phyloP scores from a whole-genome alignment of 2,888 invertebrate genomes.

The Salticus scenicus region DNA sequence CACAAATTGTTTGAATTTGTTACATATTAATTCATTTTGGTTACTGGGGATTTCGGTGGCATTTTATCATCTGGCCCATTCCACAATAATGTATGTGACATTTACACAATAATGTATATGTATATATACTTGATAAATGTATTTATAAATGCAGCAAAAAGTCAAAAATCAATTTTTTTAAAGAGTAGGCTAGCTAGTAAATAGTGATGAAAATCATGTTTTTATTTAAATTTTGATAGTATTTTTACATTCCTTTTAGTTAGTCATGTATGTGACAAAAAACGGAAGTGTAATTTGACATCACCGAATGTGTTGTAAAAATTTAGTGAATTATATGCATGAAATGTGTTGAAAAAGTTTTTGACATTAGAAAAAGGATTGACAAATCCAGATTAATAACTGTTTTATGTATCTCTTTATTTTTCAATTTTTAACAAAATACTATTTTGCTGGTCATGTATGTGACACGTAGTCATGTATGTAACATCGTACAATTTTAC shows the following conservation, averaged over 20 bases:
- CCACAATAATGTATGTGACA: background rate
- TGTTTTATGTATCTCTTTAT: background rate
- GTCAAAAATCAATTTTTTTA: background rate
- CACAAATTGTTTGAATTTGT: no score
- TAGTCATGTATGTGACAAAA: no score
- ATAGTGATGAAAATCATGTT: background rate
- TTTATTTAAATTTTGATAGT: no score
- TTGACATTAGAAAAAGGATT: background rate
- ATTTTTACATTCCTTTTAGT: no score
- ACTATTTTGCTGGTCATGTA: background rate
- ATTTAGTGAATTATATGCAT: slow-evolving; percentile 5
- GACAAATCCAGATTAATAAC: background rate
- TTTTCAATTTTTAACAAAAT: no score
- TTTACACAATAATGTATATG: background rate
- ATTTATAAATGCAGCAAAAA: no score
- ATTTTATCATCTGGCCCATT: no score
- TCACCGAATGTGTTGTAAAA: background rate
- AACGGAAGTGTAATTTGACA: no score
- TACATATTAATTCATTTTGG: no score
- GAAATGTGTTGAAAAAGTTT: background rate
- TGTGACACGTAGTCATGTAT: background rate
- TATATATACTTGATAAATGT: background rate
- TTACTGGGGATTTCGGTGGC: no score
- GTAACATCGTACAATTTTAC: background rate
- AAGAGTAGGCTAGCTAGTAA: background rate